A percentile compares a stretch with the other conserved stretches of the same genome.
Conservation (phyloP, 2,113 vertebrate species). For the Spermophilus dauricus region DNA sequence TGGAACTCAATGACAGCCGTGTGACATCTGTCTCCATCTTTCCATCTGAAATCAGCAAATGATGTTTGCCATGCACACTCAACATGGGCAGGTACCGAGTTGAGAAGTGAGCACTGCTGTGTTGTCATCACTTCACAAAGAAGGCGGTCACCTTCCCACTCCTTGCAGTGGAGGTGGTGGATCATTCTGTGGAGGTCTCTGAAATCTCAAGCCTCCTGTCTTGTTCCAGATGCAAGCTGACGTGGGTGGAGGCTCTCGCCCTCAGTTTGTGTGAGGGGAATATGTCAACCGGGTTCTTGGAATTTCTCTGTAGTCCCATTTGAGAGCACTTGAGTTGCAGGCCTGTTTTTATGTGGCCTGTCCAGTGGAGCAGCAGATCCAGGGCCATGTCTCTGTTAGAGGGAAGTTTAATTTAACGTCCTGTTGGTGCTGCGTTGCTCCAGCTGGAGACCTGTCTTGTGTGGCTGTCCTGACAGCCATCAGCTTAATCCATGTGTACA, state of each 20-base stretch:
- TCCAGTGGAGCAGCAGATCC: not conserved
- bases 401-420: not conserved
- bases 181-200: not conserved
- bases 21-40: not conserved
- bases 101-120: not conserved
- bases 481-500: not conserved
- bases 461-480: not conserved
- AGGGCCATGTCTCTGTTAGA: not conserved
- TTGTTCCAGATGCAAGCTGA: not conserved
- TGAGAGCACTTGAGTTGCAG: not conserved
- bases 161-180: conserved; percentile 9
- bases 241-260: not conserved
- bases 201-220: conserved; percentile 40
- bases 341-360: not conserved
- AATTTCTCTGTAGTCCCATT: conserved; percentile 29
- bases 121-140: conserved; percentile 11
- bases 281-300: not conserved
- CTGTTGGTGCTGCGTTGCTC: not conserved
- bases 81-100: not conserved
- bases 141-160: not conserved
- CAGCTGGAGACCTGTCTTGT: not conserved
- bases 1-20: not conserved
- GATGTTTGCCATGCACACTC: not conserved
- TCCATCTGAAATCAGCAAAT: conserved; percentile 28
- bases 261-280: not conserved